phyloP scores from a whole-genome alignment of 2,888 invertebrate species.

The Tillus elongatus region DNA sequence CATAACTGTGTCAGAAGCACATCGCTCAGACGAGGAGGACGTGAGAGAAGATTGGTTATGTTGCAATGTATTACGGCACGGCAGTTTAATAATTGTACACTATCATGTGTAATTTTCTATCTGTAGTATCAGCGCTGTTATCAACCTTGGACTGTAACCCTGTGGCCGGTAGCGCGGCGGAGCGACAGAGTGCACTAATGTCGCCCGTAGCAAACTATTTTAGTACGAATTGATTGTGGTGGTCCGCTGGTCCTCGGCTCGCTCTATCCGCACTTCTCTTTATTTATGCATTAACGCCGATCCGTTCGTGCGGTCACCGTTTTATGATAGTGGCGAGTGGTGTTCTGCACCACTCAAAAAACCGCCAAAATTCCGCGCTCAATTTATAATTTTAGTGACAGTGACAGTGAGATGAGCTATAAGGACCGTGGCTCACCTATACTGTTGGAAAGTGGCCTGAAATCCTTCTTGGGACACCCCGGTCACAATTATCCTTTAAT shows the following conservation, averaged over 20 bases:
- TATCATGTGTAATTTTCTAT: conserved; percentile 34
- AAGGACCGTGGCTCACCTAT: conserved; percentile 79
- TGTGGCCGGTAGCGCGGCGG: conserved; percentile 28
- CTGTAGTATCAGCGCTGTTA: conserved; percentile 33
- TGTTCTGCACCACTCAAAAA: conserved; percentile 20
- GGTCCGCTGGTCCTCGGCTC: conserved; percentile 20
- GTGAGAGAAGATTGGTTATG: conserved; percentile 33
- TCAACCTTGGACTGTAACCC: conserved; percentile 43
- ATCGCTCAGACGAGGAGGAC: background rate
- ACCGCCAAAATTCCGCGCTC: conserved; percentile 43
- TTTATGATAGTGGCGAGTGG: conserved; percentile 25
- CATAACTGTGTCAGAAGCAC: background rate
- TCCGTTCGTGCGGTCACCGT: conserved; percentile 28
- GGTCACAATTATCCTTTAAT: conserved; percentile 71
- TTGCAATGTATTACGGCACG: conserved; percentile 28
- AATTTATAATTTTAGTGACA: conserved; percentile 41
- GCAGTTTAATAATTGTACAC: conserved; percentile 28
- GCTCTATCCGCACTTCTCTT: conserved; percentile 21
- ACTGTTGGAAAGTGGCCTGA: conserved; percentile 79
- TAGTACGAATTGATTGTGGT: conserved; percentile 40
- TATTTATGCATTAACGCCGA: conserved; percentile 30
- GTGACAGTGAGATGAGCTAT: conserved; percentile 72
- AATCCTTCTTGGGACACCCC: conserved; percentile 77
- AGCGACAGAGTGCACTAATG: conserved; percentile 38
- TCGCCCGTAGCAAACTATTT: conserved; percentile 38